phyloP scores from a whole-genome alignment of 1,140 invertebrate genomes.

The Procambarus clarkii region DNA sequence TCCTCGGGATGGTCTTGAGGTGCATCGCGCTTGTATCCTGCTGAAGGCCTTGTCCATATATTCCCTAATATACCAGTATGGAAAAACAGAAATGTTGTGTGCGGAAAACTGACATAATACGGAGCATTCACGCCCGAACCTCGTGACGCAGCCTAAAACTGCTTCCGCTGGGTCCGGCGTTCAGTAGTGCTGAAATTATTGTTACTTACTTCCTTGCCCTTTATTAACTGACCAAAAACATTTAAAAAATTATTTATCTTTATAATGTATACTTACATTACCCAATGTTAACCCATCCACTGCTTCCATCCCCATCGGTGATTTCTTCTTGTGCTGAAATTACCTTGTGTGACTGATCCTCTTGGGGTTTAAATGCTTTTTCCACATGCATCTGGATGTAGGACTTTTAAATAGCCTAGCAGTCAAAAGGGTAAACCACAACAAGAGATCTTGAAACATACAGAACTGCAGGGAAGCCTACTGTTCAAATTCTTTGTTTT shows the following conservation, averaged over 20 bases:
- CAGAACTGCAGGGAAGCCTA: too few species aligned
- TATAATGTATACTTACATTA: background rate
- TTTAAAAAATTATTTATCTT: background rate
- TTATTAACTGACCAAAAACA: background rate
- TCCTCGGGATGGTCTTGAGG: background rate
- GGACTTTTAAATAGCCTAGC: too few species aligned
- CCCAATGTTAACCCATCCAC: too few species aligned
- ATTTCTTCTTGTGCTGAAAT: too few species aligned
- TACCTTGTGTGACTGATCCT: too few species aligned
- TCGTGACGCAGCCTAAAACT: background rate
- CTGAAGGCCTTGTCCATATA: background rate
- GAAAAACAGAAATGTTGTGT: background rate
- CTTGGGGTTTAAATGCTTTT: too few species aligned
- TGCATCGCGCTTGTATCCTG: background rate
- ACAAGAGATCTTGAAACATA: too few species aligned
- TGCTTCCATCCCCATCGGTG: too few species aligned
- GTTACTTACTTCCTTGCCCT: background rate
- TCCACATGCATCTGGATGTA: too few species aligned
- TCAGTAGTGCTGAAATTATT: background rate
- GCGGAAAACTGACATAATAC: background rate
- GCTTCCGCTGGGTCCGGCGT: background rate
- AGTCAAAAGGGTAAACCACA: too few species aligned
- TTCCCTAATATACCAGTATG: background rate
- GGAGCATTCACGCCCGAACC: background rate
- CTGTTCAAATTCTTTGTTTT: too few species aligned